Base-by-base conservation (phyloP, 2,113 vertebrate species). In the Ceyx margarethae region DNA sequence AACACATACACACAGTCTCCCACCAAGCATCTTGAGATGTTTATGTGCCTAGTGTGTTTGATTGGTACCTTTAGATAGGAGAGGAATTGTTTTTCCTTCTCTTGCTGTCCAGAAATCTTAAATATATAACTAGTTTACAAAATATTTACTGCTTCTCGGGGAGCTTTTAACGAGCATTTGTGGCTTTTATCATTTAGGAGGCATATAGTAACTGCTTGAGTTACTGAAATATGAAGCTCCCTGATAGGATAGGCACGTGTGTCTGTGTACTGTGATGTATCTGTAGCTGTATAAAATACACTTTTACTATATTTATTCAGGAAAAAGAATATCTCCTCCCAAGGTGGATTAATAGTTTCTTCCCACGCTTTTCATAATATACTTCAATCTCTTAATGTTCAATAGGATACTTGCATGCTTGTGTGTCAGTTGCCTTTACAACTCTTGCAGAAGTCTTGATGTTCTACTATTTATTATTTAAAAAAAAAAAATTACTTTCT, bases 91-190 rank as follows among this genome's bases (percentile, higher is more conserved):
- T 93, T 93, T 91, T 71, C 37, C 61, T 95, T 92, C 54, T 78
- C 77, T 72, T 71, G 67, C 81, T 92, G 90, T 85, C 94, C 94
- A 86, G 72, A 71, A 79, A 96, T 86, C 91, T 95, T 79, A 95
- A 90, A 94, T 86, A 94, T 66, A 68, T 89, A 90, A 78, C 87
- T 89, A 95, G 88, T 87, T 89, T 85, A 89, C 82, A 91, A 95
- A 91, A 81, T 94, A 95, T 95, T 97, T 97, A 95, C 92, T 94
- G 68, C 88, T 89, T 95, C 83, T 96, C 66, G n/a, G 80, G 74
- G 90, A 96, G 94, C 64, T 96, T 96, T 95, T 96, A 95, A 86
- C 22, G 21, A 89, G 86, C 91, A 57, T 93, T 88, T 95, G 31
- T 81, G 66, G 61, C 82, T 92, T 92, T 85, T 77, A 80, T 93